These are phyloP conservation scores for Pandion haliaetus DNA, from an alignment of 2,113 vertebrate genomes.

Conservation along the genomic window DNA sequence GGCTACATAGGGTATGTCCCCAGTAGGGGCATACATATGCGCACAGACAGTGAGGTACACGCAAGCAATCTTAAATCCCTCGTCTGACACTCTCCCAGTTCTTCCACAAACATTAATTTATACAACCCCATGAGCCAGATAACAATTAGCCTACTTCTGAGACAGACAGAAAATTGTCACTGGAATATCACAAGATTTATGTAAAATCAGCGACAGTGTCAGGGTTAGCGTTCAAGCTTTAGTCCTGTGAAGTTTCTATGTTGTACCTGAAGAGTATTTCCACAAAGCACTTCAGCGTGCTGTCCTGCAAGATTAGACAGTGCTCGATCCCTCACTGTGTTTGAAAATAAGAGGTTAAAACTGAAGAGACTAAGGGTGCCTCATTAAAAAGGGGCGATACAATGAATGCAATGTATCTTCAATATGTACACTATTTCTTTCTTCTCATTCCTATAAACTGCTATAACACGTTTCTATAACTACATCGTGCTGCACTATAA, in stretches of 20 bases:
- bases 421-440: not conserved
- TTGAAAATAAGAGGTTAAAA: not conserved
- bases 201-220: not conserved
- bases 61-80: not conserved
- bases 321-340: rapidly evolving
- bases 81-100: not conserved
- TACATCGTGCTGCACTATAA: not conserved
- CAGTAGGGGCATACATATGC: rapidly evolving
- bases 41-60: not conserved
- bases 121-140: not conserved
- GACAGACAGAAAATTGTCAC: not conserved
- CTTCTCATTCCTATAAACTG: not conserved
- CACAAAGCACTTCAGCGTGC: not conserved
- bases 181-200: not conserved
- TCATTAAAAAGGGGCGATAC: not conserved
- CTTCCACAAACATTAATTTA: not conserved
- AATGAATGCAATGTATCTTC: not conserved
- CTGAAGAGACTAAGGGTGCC: not conserved
- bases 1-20: not conserved
- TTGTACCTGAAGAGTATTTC: not conserved
- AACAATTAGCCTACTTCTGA: not conserved
- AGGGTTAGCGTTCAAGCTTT: not conserved
- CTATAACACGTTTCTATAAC: not conserved
- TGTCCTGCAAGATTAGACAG: not conserved
- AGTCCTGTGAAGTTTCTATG: not conserved